phyloP scores from a whole-genome alignment of 1,140 invertebrate genomes.

The Magallana angulata region DNA sequence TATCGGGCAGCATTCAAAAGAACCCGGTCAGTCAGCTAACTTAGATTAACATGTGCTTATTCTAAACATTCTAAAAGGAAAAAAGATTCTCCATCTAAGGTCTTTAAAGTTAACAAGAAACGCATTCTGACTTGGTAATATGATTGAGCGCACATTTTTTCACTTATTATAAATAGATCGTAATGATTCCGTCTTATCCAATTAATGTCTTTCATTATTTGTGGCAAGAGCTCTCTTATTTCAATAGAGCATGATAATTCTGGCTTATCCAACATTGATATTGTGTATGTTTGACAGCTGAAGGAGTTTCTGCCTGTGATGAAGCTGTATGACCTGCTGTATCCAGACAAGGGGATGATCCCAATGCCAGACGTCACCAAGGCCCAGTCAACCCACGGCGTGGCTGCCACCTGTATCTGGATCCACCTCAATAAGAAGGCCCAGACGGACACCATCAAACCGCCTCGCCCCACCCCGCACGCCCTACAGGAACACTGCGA shows the following conservation, averaged over 20 bases:
- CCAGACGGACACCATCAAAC: constrained; percentile 85
- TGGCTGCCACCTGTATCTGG: constrained; percentile 97
- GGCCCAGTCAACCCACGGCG: constrained; percentile 90
- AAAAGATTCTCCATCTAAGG: too few species aligned
- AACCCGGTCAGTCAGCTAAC: constrained; percentile 86
- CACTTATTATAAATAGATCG: too few species aligned
- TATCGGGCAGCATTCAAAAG: constrained; percentile 96
- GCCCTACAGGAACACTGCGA: constrained; percentile 88
- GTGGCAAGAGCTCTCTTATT: too few species aligned
- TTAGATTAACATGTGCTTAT: neutral
- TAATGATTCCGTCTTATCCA: too few species aligned
- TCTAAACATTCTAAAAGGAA: too few species aligned
- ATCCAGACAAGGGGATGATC: constrained; percentile 93
- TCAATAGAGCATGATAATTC: too few species aligned
- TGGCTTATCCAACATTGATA: too few species aligned
- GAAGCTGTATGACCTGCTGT: constrained; percentile 93
- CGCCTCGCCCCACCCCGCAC: constrained; percentile 89
- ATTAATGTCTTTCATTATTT: too few species aligned
- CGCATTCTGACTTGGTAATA: too few species aligned
- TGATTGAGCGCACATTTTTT: too few species aligned
- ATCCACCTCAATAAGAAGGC: constrained; percentile 97
- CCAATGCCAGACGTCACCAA: constrained; percentile 93
- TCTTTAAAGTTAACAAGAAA: too few species aligned
- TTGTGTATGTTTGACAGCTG: constrained; percentile 81
- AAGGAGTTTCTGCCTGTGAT: constrained; percentile 94